Conservation (phyloP, 2,888 invertebrate species). For the Cosmorhoe ocellata region DNA sequence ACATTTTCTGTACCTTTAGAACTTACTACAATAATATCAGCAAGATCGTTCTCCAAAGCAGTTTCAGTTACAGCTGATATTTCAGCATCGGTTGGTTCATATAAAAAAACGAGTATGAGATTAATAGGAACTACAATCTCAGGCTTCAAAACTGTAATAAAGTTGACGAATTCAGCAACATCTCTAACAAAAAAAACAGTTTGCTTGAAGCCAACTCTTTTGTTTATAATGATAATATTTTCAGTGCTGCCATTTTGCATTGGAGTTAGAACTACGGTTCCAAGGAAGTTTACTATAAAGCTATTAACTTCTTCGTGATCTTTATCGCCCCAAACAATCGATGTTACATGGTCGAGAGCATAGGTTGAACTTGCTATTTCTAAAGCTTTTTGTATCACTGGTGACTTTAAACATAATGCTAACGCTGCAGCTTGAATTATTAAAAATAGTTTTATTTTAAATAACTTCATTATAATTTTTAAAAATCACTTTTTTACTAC, state of each 20-base stretch:
- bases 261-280: constrained; percentile 39
- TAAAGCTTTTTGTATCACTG: constrained; percentile 40
- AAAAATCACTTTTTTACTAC: neutral
- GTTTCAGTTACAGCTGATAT: constrained; percentile 39
- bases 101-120: constrained; percentile 46
- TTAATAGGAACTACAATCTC: constrained; percentile 41
- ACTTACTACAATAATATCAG: constrained; percentile 51
- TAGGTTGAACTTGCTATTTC: constrained; percentile 46
- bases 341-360: constrained; percentile 36
- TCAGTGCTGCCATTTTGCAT: constrained; percentile 29
- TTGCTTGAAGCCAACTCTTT: constrained; percentile 42
- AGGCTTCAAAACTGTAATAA: constrained; percentile 40
- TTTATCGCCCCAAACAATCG: constrained; percentile 44
- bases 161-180: constrained; percentile 43
- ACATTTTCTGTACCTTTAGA: constrained; percentile 31
- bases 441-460: neutral
- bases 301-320: constrained; percentile 34
- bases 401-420: neutral
- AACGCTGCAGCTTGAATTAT: neutral
- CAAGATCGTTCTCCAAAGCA: constrained; percentile 52
- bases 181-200: constrained; percentile 47
- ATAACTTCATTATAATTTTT: neutral
- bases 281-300: constrained; percentile 43
- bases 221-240: constrained; percentile 27
- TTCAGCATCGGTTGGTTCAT: constrained; percentile 26